Evolutionary conservation across 1,140 invertebrate species (phyloP), one percentile per base, ranked within the genome.

Genomic region (Matsumurasca onukii): DNA sequence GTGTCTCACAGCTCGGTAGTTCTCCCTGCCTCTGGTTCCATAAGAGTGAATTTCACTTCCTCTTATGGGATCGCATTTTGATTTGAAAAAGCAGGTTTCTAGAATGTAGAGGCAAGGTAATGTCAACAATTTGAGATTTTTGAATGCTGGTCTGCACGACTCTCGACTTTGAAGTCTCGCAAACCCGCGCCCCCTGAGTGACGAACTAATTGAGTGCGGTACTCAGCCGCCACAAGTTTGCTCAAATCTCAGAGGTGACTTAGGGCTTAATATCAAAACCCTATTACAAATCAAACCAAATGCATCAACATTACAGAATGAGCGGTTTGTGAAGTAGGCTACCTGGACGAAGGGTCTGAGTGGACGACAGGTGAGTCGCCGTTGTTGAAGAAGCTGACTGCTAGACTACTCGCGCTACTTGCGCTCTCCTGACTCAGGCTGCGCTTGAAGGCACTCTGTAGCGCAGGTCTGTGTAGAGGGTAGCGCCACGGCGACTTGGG

Each of bases 401-500:
- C 89, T 86, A 73, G 69, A 22, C 72, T 73, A 3, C 70, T 71
- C 12, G 68, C 69, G 49, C 75, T 76, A 0, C 71, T 71, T 2
- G 72, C 72, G 3, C 75, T 76, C 52, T 76, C 75, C 30, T 76
- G 75, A 15, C 69, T 71, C 20, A 67, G 52, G 22, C 49, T 73
- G 17, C 75, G 67, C 12, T 72, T 70, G 65, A 76, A 76, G 2
- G 75, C 73, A 2, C 73, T 65, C 27, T 73, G 73, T 12, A 71
- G 63, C 0, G 73, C 71, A 1, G 74, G 75, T 20, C 75, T 57
- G 49, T 75, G 77, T 68, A 84, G 84, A 1, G 83, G 82, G 72
- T 85, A 84, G 24, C 82, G 78, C 85, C 85, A 86, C 0, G 85
- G 84, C 20, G 84, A 84, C 72, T 87, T 64, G 80, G 84, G 65